These are phyloP conservation scores for Unio delphinus DNA, from an alignment of 2,888 invertebrate species.

Conservation along the genomic window DNA sequence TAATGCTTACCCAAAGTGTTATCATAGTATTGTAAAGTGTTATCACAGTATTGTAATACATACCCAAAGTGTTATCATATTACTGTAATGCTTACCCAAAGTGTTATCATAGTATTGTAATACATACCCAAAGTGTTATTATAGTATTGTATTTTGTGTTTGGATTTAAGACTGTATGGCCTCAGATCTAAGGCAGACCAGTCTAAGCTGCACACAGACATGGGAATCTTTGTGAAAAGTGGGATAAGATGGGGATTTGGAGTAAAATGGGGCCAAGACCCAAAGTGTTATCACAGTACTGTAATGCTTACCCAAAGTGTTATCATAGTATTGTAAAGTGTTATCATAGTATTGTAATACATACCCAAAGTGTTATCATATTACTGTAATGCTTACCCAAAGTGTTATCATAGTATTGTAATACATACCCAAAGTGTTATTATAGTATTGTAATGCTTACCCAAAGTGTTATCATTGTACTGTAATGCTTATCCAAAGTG, in stretches of 20 bases:
- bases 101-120: conserved; percentile 85
- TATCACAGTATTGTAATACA: conserved; percentile 81
- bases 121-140: conserved; percentile 83
- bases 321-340: conserved; percentile 87
- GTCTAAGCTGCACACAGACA: too few relatives aligned
- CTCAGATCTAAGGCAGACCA: too few relatives aligned
- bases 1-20: conserved; percentile 78
- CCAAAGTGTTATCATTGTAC: too few relatives aligned
- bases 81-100: conserved; percentile 76
- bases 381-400: conserved; percentile 77
- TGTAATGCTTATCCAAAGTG: conserved; percentile 78
- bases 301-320: conserved; percentile 78
- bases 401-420: conserved; percentile 88
- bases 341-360: conserved; percentile 81
- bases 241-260: too few relatives aligned
- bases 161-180: too few relatives aligned
- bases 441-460: conserved; percentile 89
- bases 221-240: too few relatives aligned
- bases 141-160: conserved; percentile 76
- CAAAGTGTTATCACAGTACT: conserved; percentile 91
- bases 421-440: conserved; percentile 81
- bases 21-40: conserved; percentile 81
- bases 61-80: too few relatives aligned
- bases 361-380: conserved; percentile 87
- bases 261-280: conserved; percentile 7